phyloP scores from a whole-genome alignment of 2,888 invertebrate species.

The Eristalis pertinax region DNA sequence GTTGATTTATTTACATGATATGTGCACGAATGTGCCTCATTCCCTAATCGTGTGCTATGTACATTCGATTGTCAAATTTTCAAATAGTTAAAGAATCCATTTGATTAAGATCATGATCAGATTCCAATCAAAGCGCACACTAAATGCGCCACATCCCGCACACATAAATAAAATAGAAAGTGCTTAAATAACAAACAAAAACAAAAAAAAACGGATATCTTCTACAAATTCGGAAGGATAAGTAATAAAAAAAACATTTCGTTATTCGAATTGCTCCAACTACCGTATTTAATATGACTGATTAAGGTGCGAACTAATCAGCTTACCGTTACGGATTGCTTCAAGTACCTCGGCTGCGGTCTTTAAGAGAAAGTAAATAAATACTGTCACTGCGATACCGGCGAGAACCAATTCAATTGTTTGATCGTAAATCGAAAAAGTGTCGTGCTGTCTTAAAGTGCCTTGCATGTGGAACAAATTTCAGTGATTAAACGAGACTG shows the following conservation, averaged over 20 bases:
- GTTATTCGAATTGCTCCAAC: slow-evolving; percentile 15
- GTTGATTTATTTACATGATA: slow-evolving; percentile 14
- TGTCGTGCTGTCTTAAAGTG: background rate
- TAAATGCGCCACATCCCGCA: slow-evolving; percentile 8
- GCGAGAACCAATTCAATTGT: slow-evolving; percentile 7
- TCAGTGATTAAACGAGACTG: background rate
- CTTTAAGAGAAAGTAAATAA: slow-evolving; percentile 29
- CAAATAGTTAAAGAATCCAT: background rate
- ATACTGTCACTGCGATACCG: slow-evolving; percentile 6
- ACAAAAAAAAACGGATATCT: background rate
- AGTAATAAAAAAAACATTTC: slow-evolving; percentile 26
- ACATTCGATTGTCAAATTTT: background rate
- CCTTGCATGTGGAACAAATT: background rate
- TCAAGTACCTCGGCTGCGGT: slow-evolving; percentile 61
- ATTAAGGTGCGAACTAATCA: slow-evolving; percentile 59
- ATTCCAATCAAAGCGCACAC: slow-evolving; percentile 24
- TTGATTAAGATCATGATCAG: slow-evolving; percentile 33
- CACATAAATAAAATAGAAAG: background rate
- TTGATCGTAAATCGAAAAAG: background rate
- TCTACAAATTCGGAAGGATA: slow-evolving; percentile 37
- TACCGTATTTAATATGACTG: slow-evolving; percentile 57
- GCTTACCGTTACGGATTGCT: slow-evolving; percentile 57
- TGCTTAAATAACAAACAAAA: no score
- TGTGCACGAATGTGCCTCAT: background rate
- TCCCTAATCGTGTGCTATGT: background rate